A percentile compares a stretch with the other conserved stretches of the same genome.
phyloP scores from a whole-genome alignment of 2,888 invertebrate genomes.

The Amblyjoppa proteus region DNA sequence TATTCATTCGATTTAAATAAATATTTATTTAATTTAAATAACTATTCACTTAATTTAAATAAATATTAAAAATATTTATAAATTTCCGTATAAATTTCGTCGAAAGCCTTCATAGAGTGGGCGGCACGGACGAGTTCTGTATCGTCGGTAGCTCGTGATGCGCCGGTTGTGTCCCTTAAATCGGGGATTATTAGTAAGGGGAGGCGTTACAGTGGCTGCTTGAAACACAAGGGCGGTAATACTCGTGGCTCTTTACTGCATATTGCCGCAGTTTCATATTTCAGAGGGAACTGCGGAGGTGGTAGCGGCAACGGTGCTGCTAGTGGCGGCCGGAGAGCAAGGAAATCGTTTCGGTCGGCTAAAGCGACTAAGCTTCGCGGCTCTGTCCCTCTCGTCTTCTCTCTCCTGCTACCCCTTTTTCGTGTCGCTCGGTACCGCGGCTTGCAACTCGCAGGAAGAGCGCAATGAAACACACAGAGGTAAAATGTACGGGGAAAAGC shows the following conservation, averaged over 20 bases:
- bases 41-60: too few species aligned
- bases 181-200: conserved; percentile 69
- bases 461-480: conserved; percentile 14
- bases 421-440: conserved; percentile 31
- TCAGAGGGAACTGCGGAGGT: conserved; percentile 65
- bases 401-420: conserved; percentile 18
- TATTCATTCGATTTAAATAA: too few species aligned
- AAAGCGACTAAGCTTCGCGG: conserved; percentile 60
- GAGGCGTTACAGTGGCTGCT: conserved; percentile 60
- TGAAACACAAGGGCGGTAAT: conserved; percentile 69
- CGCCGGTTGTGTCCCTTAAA: conserved; percentile 54
- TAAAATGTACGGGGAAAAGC: conserved; percentile 25
- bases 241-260: conserved; percentile 74
- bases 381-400: conserved; percentile 30
- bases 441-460: conserved; percentile 31
- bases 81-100: neutral
- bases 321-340: conserved; percentile 34
- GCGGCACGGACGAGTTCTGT: neutral
- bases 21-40: too few species aligned
- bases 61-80: neutral
- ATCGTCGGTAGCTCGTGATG: conserved; percentile 5
- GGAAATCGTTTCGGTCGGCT: conserved; percentile 63
- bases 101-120: conserved; percentile 8
- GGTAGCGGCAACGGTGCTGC: conserved; percentile 55
- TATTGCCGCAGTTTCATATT: conserved; percentile 77